These are phyloP conservation scores for Meloidogyne chitwoodi DNA, from an alignment of 1,140 invertebrate species.

Conservation along the genomic window DNA sequence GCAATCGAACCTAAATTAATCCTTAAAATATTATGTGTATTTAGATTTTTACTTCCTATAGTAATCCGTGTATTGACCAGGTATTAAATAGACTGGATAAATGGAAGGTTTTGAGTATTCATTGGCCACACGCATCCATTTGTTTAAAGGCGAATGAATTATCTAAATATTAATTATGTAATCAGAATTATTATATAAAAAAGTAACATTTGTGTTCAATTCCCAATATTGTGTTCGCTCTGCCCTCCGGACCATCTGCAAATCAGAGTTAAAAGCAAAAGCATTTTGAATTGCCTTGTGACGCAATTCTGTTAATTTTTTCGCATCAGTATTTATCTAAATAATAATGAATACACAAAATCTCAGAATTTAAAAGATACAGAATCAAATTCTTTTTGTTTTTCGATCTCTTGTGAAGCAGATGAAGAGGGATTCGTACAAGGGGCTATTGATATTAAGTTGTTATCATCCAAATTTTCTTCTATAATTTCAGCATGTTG, in stretches of 20 bases:
- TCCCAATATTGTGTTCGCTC: slow-evolving; percentile 29
- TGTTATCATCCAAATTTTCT: neutral
- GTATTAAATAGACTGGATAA: slow-evolving; percentile 44
- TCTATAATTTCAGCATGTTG: neutral
- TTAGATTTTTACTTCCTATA: slow-evolving; percentile 21
- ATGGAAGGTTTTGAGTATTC: slow-evolving; percentile 29
- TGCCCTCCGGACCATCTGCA: slow-evolving; percentile 15
- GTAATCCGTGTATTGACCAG: slow-evolving; percentile 28
- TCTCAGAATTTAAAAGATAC: neutral
- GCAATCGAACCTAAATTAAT: slow-evolving; percentile 28
- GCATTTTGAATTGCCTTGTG: slow-evolving; percentile 32
- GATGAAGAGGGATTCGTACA: too few species aligned
- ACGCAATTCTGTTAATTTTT: slow-evolving; percentile 29
- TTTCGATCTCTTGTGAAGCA: too few species aligned
- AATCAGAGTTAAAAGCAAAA: slow-evolving; percentile 26
- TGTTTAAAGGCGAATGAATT: slow-evolving; percentile 30
- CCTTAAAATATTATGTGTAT: neutral
- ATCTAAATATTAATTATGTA: slow-evolving; percentile 19
- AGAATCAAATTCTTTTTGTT: slow-evolving; percentile 33
- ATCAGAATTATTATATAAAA: neutral
- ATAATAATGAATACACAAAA: neutral
- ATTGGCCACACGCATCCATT: slow-evolving; percentile 21
- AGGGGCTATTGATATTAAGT: neutral
- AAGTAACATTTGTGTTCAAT: slow-evolving; percentile 8
- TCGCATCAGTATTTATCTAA: slow-evolving; percentile 36